Conservation (phyloP, 2,797 vertebrate species). For the Mastacembelus armatus region DNA sequence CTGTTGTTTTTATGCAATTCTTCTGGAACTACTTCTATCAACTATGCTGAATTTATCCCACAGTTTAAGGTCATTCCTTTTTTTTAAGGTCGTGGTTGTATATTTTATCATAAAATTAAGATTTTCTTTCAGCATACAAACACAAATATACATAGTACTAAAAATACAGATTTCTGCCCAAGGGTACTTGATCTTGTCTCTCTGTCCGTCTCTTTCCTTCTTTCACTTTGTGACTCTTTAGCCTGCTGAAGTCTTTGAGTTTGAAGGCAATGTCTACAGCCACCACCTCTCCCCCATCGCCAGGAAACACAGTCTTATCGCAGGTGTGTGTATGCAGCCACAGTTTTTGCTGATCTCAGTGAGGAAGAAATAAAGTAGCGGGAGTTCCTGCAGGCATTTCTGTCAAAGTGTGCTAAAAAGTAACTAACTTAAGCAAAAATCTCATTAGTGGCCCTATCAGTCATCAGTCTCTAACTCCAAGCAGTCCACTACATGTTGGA, state of each 20-base stretch:
- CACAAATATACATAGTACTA: neutral
- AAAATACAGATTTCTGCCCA: neutral
- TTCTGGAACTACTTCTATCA: neutral
- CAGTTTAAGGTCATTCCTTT: neutral
- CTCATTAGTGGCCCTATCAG: neutral
- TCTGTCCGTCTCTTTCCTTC: neutral
- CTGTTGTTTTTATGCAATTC: conserved; percentile 32
- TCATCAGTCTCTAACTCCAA: conserved; percentile 5
- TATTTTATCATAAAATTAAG: conserved; percentile 16
- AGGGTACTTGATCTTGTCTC: conserved; percentile 2
- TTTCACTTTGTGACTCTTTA: conserved; percentile 58
- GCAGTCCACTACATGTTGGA: neutral
- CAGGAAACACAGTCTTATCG: conserved; percentile 94
- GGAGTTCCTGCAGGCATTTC: neutral
- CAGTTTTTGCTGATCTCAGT: conserved; percentile 7
- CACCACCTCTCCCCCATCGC: conserved; percentile 96
- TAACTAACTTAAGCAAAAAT: conserved; percentile 2
- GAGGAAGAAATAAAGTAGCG: neutral
- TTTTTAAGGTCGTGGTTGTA: conserved; percentile 8
- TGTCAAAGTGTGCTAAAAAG: neutral
- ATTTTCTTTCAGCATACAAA: conserved; percentile 2
- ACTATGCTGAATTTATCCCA: neutral
- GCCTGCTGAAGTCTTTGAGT: conserved; percentile 93
- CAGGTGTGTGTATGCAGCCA: conserved; percentile 83
- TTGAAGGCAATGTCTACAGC: conserved; percentile 93